Evolutionary conservation across 2,888 invertebrate genomes (phyloP).

Genomic region (Mayetiola destructor): DNA sequence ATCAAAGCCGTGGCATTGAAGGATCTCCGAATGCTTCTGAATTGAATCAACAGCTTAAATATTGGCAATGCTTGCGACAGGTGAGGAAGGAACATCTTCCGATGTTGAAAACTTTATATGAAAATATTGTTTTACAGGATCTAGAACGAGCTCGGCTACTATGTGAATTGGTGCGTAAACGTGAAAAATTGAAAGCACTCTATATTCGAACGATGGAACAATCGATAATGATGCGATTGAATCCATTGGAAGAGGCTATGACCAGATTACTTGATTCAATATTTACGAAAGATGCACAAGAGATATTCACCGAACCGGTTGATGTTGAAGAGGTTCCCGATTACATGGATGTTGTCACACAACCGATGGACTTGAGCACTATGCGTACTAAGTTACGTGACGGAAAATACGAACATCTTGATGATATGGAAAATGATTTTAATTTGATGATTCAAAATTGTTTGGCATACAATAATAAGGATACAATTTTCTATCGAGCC

Average conservation of each 20-base stretch:
- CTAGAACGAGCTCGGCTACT: conserved; percentile 80
- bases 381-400: conserved; percentile 67
- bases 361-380: conserved; percentile 80
- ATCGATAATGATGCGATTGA: conserved; percentile 63
- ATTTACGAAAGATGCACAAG: conserved; percentile 62
- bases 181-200: conserved; percentile 88
- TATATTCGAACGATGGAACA: conserved; percentile 66
- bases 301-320: conserved; percentile 87
- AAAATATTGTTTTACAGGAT: conserved; percentile 37
- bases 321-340: conserved; percentile 79
- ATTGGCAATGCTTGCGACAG: conserved; percentile 86
- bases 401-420: conserved; percentile 52
- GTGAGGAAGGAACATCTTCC: background rate
- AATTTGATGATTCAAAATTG: conserved; percentile 94
- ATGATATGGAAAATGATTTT: conserved; percentile 77
- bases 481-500: conserved; percentile 85
- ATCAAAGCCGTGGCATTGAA: conserved; percentile 41
- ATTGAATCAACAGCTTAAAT: conserved; percentile 72
- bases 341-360: conserved; percentile 68
- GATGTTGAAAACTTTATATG: background rate
- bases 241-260: conserved; percentile 67
- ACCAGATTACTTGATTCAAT: conserved; percentile 62
- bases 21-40: conserved; percentile 54
- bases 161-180: conserved; percentile 86
- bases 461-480: conserved; percentile 85